Evolutionary conservation across 2,797 vertebrate genomes (phyloP).

Genomic region (Anabas testudineus): DNA sequence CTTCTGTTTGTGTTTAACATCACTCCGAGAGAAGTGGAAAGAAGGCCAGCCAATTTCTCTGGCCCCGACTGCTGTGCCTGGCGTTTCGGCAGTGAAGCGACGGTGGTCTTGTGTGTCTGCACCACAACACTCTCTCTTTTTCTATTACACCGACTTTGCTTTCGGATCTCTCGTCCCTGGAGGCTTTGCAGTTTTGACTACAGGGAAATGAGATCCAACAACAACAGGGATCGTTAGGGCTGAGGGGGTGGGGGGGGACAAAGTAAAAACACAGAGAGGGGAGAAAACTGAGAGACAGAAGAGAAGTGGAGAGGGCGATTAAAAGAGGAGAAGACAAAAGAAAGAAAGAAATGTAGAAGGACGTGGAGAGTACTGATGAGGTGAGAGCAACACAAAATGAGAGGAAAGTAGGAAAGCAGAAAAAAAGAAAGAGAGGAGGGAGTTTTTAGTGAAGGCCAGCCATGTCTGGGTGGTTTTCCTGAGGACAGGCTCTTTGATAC

Average conservation of each 20-base stretch:
- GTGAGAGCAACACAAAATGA: slow-evolving; percentile 63
- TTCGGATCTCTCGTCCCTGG: slow-evolving; percentile 57
- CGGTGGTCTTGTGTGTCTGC: slow-evolving; percentile 69
- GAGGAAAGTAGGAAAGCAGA: slow-evolving; percentile 39
- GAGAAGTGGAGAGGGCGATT: slow-evolving; percentile 33
- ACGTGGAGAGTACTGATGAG: slow-evolving; percentile 54
- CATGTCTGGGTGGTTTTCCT: slow-evolving; percentile 77
- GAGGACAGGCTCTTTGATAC: slow-evolving; percentile 73
- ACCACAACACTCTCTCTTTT: slow-evolving; percentile 31
- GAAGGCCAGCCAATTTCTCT: slow-evolving; percentile 65
- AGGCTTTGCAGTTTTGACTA: slow-evolving; percentile 74
- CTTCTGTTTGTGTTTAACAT: slow-evolving; percentile 95
- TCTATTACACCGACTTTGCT: slow-evolving; percentile 44
- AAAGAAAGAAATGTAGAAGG: slow-evolving; percentile 25
- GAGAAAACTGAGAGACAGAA: slow-evolving; percentile 32
- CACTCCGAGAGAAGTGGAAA: slow-evolving; percentile 72
- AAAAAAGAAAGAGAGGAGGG: slow-evolving; percentile 32
- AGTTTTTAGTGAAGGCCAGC: slow-evolving; percentile 58
- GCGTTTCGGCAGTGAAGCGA: slow-evolving; percentile 52
- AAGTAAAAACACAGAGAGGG: slow-evolving; percentile 30
- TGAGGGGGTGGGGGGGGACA: slow-evolving; percentile 42
- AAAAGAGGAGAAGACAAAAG: slow-evolving; percentile 54
- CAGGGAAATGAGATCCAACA: slow-evolving; percentile 78
- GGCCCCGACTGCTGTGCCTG: slow-evolving; percentile 63
- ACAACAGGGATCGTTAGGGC: slow-evolving; percentile 60